A percentile compares a stretch with the other conserved stretches of the same genome.
Evolutionary conservation across 1,140 invertebrate genomes (phyloP).

Genomic region (Apis cerana): DNA sequence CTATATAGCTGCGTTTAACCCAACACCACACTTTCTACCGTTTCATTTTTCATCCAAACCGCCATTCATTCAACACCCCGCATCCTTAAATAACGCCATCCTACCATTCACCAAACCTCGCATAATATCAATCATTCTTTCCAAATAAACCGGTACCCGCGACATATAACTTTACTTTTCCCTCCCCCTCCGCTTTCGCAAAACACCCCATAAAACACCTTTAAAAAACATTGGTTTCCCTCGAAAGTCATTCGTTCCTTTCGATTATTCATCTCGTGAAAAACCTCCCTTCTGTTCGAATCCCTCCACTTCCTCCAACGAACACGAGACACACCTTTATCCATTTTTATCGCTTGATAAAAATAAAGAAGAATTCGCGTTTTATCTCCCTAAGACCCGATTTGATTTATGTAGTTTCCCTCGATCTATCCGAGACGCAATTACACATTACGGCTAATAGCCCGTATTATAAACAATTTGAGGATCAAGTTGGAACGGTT

Average conservation of each 20-base stretch:
- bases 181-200: neutral
- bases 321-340: neutral
- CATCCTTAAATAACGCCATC: neutral
- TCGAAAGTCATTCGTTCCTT: neutral
- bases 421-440: constrained; percentile 32
- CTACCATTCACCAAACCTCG: neutral
- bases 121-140: neutral
- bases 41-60: neutral
- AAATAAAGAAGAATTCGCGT: neutral
- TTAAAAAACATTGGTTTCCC: neutral
- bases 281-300: neutral
- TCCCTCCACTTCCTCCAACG: neutral
- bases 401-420: constrained; percentile 47
- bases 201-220: neutral
- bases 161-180: neutral
- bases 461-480: constrained; percentile 58
- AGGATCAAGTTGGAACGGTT: neutral
- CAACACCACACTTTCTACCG: neutral
- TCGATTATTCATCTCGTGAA: neutral
- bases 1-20: neutral
- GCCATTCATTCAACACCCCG: neutral
- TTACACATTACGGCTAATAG: constrained; percentile 47
- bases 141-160: neutral
- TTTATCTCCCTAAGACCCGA: constrained; percentile 18
- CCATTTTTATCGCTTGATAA: no score